Evolutionary conservation across 1,140 invertebrate genomes (phyloP), one percentile per base, ranked within the genome.

Genomic region (Adelges cooleyi): DNA sequence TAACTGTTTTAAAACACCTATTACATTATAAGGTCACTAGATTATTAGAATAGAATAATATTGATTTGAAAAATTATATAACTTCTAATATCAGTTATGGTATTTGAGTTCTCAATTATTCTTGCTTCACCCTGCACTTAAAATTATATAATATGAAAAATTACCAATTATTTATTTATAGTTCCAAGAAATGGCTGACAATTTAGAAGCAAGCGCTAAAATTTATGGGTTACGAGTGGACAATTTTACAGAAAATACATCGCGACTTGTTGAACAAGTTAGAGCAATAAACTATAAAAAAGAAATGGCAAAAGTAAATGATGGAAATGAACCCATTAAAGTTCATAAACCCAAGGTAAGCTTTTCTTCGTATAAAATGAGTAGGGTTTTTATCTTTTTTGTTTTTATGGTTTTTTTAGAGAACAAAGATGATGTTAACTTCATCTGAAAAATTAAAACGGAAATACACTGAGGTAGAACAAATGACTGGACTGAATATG

Each of bases 121-220:
- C n/a, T n/a, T n/a, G n/a, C n/a, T n/a, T n/a, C n/a, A n/a, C n/a
- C n/a, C n/a, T n/a, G n/a, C n/a, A n/a, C n/a, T n/a, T n/a, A n/a
- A n/a, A n/a, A n/a, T n/a, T n/a, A n/a, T n/a, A n/a, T n/a, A n/a
- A n/a, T n/a, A n/a, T n/a, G n/a, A n/a, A n/a, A n/a, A n/a, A n/a
- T n/a, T n/a, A n/a, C n/a, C n/a, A n/a, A n/a, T n/a, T n/a, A n/a
- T 59, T n/a, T 36, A 40, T 22, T 40, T 27, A 18, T 46, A 62
- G 54, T 62, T 46, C 3, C 23, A 62, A 46, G 54, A 62, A 1
- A 46, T 62, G 6, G 17, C 42, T 62, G 54, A 62, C 11, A 44
- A 46, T 13, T 25, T 62, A 8, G 40, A 62, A 18, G 42, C 54
- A 2, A 33, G n/a, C 1, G 54, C 22, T 2, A 46, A 62, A 29